A percentile compares a stretch with the other conserved stretches of the same genome.
These are phyloP conservation scores for Drosophila sucinea DNA, from an alignment of 1,140 invertebrate species.

Conservation along the genomic window DNA sequence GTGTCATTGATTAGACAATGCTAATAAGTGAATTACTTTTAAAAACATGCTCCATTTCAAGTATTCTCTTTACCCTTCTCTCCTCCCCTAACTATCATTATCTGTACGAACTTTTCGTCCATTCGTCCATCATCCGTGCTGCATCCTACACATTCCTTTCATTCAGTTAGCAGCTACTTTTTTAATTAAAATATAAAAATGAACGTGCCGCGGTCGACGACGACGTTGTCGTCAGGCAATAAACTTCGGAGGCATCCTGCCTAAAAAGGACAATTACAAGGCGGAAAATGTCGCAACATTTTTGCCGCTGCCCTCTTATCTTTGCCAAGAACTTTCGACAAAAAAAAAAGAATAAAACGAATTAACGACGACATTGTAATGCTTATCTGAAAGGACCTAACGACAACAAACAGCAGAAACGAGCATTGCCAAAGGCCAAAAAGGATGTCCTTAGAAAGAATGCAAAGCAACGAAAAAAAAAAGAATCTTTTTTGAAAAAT, in stretches of 20 bases:
- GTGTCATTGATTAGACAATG: slow-evolving; percentile 6
- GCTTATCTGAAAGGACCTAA: slow-evolving; percentile 56
- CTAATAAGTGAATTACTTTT: slow-evolving; percentile 47
- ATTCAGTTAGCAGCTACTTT: slow-evolving; percentile 32
- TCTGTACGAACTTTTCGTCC: neutral
- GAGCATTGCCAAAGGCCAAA: neutral
- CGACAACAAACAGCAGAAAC: neutral
- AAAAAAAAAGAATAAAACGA: slow-evolving; percentile 25
- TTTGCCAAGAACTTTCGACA: slow-evolving; percentile 46
- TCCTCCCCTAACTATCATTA: neutral
- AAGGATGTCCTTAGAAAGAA: slow-evolving; percentile 36
- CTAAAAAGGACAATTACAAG: slow-evolving; percentile 72
- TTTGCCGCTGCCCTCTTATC: slow-evolving; percentile 49
- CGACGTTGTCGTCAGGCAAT: slow-evolving; percentile 71
- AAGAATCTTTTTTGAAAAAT: slow-evolving; percentile 43
- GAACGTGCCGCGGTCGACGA: slow-evolving; percentile 68
- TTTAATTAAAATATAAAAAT: slow-evolving; percentile 82
- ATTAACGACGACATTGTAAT: slow-evolving; percentile 60
- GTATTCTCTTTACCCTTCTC: neutral
- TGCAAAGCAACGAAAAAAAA: slow-evolving; percentile 15
- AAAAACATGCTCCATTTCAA: neutral
- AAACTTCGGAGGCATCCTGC: slow-evolving; percentile 77
- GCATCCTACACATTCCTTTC: slow-evolving; percentile 9
- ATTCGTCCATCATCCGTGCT: neutral
- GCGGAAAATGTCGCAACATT: slow-evolving; percentile 81